phyloP scores from a whole-genome alignment of 2,888 invertebrate genomes.

The Ferdinandea cuprea region DNA sequence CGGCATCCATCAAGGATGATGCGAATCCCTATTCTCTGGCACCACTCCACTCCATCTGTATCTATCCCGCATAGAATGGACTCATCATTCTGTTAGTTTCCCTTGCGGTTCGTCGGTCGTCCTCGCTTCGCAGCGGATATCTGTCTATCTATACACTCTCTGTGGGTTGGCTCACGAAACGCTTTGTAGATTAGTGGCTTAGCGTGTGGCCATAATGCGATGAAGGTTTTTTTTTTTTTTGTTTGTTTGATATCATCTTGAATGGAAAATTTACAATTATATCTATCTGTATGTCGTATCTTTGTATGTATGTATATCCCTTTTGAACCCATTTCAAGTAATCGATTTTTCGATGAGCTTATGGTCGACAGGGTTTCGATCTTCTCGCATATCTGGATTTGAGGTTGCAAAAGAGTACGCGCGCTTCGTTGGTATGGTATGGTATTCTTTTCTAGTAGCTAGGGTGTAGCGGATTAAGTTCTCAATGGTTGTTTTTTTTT shows the following conservation, averaged over 20 bases:
- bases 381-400: conserved; percentile 52
- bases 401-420: conserved; percentile 26
- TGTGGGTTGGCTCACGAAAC: conserved; percentile 29
- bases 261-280: conserved; percentile 51
- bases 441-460: conserved; percentile 9
- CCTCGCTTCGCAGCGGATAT: background rate
- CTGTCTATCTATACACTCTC: too few relatives aligned
- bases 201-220: conserved; percentile 42
- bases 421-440: conserved; percentile 16
- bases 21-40: conserved; percentile 11
- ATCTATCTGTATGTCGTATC: background rate
- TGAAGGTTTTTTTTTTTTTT: too few relatives aligned
- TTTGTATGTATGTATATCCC: conserved; percentile 24
- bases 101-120: conserved; percentile 13
- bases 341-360: conserved; percentile 65
- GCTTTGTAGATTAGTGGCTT: conserved; percentile 54
- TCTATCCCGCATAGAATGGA: background rate
- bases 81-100: conserved; percentile 14
- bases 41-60: background rate
- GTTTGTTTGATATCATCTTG: conserved; percentile 52
- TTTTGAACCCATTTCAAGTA: conserved; percentile 57
- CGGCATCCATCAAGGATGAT: conserved; percentile 58
- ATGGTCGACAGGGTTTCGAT: conserved; percentile 60
- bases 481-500: conserved; percentile 11
- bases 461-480: conserved; percentile 43